Evolutionary conservation across 2,888 invertebrate species (phyloP), one percentile per base, ranked within the genome.

Genomic region (Masnerella sp.): DNA sequence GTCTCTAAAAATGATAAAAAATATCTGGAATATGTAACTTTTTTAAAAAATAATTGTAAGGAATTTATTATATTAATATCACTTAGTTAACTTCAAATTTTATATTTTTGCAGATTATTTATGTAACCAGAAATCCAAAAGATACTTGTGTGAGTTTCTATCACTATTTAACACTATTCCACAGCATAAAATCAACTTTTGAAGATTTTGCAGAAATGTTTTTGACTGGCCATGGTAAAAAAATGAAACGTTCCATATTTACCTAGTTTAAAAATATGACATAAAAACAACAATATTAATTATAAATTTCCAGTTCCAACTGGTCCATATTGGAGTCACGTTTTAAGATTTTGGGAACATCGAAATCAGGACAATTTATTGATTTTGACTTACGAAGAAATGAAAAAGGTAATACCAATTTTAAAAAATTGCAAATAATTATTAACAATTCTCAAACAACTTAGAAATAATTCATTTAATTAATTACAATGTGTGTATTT

Each of bases 61-160:
- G n/a, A n/a, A n/a, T n/a, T n/a, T n/a, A n/a, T n/a, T n/a, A n/a
- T n/a, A n/a, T n/a, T n/a, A n/a, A n/a, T n/a, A n/a, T n/a, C n/a
- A n/a, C n/a, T n/a, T n/a, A n/a, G n/a, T n/a, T n/a, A n/a, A n/a
- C n/a, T n/a, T n/a, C n/a, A n/a, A n/a, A n/a, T n/a, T n/a, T 3
- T 18, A 12, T 8, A 4, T 15, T 47, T 47, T 36, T 30, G 8
- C n/a, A 96, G 94, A 92, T 96, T 14, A 92, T 97, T 70, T 97
- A 97, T 86, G 92, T 95, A 0, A 91, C 94, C 0, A 91, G 97
- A 43, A 96, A 97, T 88, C 96, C 97, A 0, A 96, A 96, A 86
- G 97, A 97, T 85, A 92, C 95, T 81, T 94, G 94, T 73, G 95
- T 97, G 0, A 97, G 97, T 0, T 96, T 93, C 83, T 97, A 93